Evolutionary conservation across 2,888 invertebrate genomes (phyloP).

Genomic region (Drymonia ruficornis): DNA sequence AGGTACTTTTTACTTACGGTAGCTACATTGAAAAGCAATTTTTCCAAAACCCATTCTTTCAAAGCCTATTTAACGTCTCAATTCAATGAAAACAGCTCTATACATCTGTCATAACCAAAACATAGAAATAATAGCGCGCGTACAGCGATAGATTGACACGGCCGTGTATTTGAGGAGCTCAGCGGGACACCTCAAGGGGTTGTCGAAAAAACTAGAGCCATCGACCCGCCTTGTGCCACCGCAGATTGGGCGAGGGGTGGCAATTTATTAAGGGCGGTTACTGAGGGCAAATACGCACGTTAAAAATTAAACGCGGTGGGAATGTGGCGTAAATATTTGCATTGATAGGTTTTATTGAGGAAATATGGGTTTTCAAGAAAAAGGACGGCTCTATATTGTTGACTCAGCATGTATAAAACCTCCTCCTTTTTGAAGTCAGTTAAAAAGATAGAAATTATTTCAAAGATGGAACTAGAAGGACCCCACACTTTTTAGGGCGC

Average conservation of each 20-base stretch:
- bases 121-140: conserved; percentile 29
- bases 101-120: conserved; percentile 44
- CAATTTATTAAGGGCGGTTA: conserved; percentile 4
- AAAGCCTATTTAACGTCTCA: not conserved
- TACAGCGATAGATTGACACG: conserved; percentile 49
- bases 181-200: conserved; percentile 75
- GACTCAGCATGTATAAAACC: no score
- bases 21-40: not conserved
- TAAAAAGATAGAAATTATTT: no score
- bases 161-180: conserved; percentile 68
- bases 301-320: conserved; percentile 2
- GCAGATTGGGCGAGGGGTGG: conserved; percentile 53
- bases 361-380: not conserved
- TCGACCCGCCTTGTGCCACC: conserved; percentile 71
- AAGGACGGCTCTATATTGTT: no score
- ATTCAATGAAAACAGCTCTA: conserved; percentile 25
- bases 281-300: conserved; percentile 3
- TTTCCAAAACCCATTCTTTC: not conserved
- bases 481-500: no score
- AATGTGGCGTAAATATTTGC: conserved; percentile 6
- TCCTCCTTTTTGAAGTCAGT: no score
- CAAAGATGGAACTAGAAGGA: no score
- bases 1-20: not conserved
- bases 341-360: not conserved
- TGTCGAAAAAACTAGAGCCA: conserved; percentile 67